Evolutionary conservation across 2,888 invertebrate species (phyloP), one percentile per base, ranked within the genome.

Genomic region (Lepetodrilus schrolli): DNA sequence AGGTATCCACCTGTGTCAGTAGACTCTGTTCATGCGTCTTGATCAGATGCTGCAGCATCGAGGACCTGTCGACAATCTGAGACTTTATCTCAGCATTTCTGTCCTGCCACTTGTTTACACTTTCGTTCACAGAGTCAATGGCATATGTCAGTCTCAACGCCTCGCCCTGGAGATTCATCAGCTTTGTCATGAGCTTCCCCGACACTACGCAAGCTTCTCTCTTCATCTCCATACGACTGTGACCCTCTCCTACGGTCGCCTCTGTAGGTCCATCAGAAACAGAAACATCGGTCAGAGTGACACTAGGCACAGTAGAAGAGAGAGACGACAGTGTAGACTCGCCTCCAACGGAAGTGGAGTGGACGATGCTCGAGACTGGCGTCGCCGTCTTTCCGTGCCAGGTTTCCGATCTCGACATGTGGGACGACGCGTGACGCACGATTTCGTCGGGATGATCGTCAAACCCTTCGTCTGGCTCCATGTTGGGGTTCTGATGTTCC

Each of bases 11-110:
- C 13, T 81, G 74, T 0, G 79, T 51, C 0, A 85, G 50, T n/a
- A 85, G 77, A 69, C 79, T 75, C 66, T 82, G 74, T 71, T 86
- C 86, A 47, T 80, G 77, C 2, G 76, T 72, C 66, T 80, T 77
- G 13, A 85, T 77, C 47, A 76, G 73, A 48, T 81, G 79, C 70
- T 85, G 83, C 5, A 85, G 78, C 65, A 80, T 78, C 4, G 77
- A 50, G 4, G 84, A 83, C 37, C 84, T 75, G 1, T 80, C 70
- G 74, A 83, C 80, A 5, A 86, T 81, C 26, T 76, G 76, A 0
- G 72, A 34, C 13, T 77, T 73, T 2, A 80, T 71, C 48, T 80
- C 81, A 30, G 74, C 48, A 51, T 81, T 80, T 20, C 78, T 66
- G 21, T 78, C 78, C 23, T 81, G 78, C 76, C 83, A 80, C 26